Evolutionary conservation across 2,888 invertebrate species (phyloP).

Genomic region (Phymatocera aterrima): DNA sequence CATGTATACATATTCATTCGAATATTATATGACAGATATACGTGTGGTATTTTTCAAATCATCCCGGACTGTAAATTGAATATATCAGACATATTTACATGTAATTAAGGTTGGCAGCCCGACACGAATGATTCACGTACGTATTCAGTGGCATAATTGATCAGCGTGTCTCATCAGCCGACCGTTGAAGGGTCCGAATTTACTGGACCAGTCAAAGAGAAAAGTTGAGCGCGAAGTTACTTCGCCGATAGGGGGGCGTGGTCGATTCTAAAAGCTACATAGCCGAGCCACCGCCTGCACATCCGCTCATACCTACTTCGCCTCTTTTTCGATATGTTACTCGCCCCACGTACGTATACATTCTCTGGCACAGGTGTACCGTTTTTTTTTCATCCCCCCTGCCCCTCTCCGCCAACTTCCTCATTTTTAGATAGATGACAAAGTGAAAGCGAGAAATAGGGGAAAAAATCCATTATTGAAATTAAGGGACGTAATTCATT

Average conservation of each 20-base stretch:
- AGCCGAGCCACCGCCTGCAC: slow-evolving; percentile 4
- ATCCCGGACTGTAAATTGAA: too few relatives aligned
- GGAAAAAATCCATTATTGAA: too few relatives aligned
- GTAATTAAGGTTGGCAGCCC: slow-evolving; percentile 33
- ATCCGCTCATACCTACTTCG: background rate
- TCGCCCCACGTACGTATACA: background rate
- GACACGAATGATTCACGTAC: background rate
- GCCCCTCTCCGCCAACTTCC: too few relatives aligned
- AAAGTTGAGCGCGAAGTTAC: slow-evolving; percentile 36
- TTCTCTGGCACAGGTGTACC: background rate
- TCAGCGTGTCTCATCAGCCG: slow-evolving; percentile 18
- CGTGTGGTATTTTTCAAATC: too few relatives aligned
- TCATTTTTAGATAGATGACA: too few relatives aligned
- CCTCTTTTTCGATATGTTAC: background rate
- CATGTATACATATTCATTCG: too few relatives aligned
- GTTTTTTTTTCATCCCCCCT: too few relatives aligned
- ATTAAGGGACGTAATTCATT: too few relatives aligned
- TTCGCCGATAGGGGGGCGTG: slow-evolving; percentile 36
- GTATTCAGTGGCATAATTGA: slow-evolving; percentile 35
- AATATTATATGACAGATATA: too few relatives aligned
- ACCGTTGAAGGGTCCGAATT: slow-evolving; percentile 32
- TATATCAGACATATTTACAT: too few relatives aligned
- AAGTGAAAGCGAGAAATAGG: too few relatives aligned
- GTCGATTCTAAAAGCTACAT: slow-evolving; percentile 17
- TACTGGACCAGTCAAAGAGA: slow-evolving; percentile 29